phyloP scores from a whole-genome alignment of 2,113 vertebrate genomes.

The Lepus timidus region DNA sequence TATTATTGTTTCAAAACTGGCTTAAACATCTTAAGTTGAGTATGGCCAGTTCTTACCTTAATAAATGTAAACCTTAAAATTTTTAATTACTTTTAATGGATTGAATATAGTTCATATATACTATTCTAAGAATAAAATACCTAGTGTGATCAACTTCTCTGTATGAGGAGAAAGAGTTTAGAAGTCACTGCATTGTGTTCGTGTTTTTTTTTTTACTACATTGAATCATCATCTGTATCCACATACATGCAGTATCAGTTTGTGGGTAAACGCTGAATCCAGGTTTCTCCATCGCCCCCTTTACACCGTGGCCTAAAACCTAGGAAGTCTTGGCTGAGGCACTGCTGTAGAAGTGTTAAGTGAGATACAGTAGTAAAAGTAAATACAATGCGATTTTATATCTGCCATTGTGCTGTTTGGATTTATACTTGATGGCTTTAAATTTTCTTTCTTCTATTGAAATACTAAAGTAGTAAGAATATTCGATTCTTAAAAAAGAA shows the following conservation, averaged over 20 bases:
- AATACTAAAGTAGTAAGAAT: neutral
- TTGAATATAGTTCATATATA: no score
- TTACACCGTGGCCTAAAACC: neutral
- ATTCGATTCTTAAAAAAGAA: neutral
- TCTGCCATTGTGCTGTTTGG: no score
- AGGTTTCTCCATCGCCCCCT: neutral
- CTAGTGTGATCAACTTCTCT: neutral
- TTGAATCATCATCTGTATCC: neutral
- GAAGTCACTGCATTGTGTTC: neutral
- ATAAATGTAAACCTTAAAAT: neutral
- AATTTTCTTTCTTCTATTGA: neutral
- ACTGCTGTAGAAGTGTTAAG: neutral
- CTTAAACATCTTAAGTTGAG: neutral
- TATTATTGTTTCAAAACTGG: neutral
- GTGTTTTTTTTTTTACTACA: neutral
- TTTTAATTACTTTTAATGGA: no score
- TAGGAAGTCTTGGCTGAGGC: neutral
- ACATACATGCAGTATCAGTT: neutral
- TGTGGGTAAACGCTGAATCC: neutral
- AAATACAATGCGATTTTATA: rapidly evolving
- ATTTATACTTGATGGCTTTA: neutral
- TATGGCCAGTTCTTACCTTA: neutral
- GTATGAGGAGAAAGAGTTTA: neutral
- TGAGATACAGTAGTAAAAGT: rapidly evolving
- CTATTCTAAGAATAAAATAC: neutral